These are phyloP conservation scores for Chiloscyllium punctatum DNA, from an alignment of 2,797 vertebrate genomes.

Conservation along the genomic window DNA sequence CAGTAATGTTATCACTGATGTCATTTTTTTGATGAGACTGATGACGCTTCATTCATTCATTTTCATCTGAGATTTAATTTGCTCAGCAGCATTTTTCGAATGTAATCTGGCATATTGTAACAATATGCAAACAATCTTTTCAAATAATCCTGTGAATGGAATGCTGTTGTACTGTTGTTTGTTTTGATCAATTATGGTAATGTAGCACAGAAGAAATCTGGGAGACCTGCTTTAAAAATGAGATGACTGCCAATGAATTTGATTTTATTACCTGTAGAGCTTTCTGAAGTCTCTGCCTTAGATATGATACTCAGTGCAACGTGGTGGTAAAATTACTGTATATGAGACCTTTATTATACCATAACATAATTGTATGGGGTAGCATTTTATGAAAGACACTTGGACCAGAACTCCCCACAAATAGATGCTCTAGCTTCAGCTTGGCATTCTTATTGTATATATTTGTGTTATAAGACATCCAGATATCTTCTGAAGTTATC, in stretches of 20 bases:
- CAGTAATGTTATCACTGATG: too few relatives aligned
- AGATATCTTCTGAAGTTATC: neutral
- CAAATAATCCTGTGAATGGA: neutral
- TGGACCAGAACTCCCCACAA: neutral
- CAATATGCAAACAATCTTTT: neutral
- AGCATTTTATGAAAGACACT: neutral
- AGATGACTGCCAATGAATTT: neutral
- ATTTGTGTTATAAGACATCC: neutral
- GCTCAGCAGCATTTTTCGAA: too few relatives aligned
- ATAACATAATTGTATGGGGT: neutral
- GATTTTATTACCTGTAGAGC: conserved; percentile 13
- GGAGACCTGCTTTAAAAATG: neutral
- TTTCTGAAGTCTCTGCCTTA: neutral
- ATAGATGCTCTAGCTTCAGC: neutral
- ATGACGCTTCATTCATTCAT: neutral
- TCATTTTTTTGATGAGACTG: neutral
- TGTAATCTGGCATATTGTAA: too few relatives aligned
- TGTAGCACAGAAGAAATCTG: neutral
- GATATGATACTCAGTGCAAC: neutral
- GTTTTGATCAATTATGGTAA: conserved; percentile 5
- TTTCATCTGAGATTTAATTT: neutral
- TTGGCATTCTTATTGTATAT: neutral
- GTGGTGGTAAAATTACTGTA: neutral
- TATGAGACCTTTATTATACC: neutral
- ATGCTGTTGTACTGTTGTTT: neutral